A percentile compares a stretch with the other conserved stretches of the same genome.
Conservation (phyloP, 2,113 vertebrate genomes). For the Acanthochromis polyacanthus region DNA sequence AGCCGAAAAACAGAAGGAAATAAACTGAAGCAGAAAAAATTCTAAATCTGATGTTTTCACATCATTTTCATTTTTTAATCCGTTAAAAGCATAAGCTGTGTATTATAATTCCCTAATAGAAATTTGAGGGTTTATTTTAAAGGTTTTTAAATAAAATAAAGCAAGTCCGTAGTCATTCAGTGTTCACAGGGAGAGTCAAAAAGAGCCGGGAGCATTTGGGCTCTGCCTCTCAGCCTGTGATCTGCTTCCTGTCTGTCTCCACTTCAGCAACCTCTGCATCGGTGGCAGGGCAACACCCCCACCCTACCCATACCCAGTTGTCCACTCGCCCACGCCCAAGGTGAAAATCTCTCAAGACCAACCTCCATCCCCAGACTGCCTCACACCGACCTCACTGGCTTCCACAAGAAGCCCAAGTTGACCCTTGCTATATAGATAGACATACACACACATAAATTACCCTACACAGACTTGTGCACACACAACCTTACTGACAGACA, state of each 20-base stretch:
- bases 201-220: constrained; percentile 25
- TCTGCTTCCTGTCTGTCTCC: constrained; percentile 81
- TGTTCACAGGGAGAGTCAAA: not conserved
- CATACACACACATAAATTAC: constrained; percentile 29
- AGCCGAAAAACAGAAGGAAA: not conserved
- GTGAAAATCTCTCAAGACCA: constrained; percentile 57
- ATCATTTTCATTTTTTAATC: not conserved
- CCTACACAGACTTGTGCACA: not conserved
- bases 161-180: constrained; percentile 4
- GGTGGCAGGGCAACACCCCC: constrained; percentile 40
- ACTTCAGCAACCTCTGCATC: constrained; percentile 66
- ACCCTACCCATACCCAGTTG: constrained; percentile 40
- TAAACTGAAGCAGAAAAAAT: not conserved
- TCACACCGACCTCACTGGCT: constrained; percentile 45
- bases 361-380: constrained; percentile 45
- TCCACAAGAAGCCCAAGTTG: constrained; percentile 41
- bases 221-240: constrained; percentile 46
- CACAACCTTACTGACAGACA: constrained; percentile 65
- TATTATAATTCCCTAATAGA: not conserved
- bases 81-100: too few species aligned
- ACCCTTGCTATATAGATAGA: constrained; percentile 46
- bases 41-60: not conserved
- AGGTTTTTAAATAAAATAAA: not conserved
- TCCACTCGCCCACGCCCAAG: constrained; percentile 34
- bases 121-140: not conserved